A percentile compares a stretch with the other conserved stretches of the same genome.
phyloP scores from a whole-genome alignment of 2,113 vertebrate species.

The Picathartes gymnocephalus region DNA sequence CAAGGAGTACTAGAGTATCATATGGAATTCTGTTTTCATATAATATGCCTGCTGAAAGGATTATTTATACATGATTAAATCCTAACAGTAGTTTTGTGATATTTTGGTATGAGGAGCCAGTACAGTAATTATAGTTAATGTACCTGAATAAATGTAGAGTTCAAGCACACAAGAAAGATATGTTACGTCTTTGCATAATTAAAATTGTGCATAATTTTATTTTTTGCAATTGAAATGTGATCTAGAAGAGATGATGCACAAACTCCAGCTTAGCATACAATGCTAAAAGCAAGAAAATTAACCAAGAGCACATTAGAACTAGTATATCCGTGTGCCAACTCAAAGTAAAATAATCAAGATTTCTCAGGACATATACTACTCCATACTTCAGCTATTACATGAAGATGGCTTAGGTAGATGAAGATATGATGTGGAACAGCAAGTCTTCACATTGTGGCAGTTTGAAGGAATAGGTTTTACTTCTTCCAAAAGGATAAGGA shows the following conservation, averaged over 20 bases:
- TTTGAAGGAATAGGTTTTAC: neutral
- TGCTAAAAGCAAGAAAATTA: neutral
- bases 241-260: neutral
- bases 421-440: neutral
- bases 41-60: conserved; percentile 21
- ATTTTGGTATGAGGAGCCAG: neutral
- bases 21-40: conserved; percentile 54
- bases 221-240: neutral
- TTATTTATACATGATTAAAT: conserved; percentile 50
- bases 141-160: neutral
- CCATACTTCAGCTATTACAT: neutral
- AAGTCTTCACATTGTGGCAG: neutral
- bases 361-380: neutral
- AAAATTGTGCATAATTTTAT: neutral
- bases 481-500: neutral
- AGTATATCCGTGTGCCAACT: neutral
- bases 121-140: conserved; percentile 5
- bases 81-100: conserved; percentile 17
- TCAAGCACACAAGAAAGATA: neutral
- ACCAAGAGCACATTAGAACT: neutral
- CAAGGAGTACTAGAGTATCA: conserved; percentile 30
- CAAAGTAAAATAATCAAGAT: neutral
- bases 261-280: neutral
- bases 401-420: neutral
- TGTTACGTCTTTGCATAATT: neutral